A percentile compares a stretch with the other conserved stretches of the same genome.
Evolutionary conservation across 2,888 invertebrate species (phyloP).

Genomic region (Nysson spinosus): DNA sequence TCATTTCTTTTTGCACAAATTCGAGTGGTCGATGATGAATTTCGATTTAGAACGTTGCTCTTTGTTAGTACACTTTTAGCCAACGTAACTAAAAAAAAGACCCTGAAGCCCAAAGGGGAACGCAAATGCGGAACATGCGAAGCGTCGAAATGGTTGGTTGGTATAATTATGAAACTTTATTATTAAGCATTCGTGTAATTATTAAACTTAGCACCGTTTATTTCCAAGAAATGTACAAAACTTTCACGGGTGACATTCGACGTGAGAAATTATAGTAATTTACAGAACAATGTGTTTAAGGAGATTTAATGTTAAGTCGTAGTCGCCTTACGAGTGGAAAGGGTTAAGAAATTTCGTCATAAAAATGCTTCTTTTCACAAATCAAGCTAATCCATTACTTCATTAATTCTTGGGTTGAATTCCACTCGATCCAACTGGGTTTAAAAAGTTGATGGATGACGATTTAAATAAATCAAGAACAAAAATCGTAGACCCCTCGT

Average conservation of each 20-base stretch:
- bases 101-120: conserved; percentile 22
- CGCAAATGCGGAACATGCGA: conserved; percentile 25
- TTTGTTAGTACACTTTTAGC: conserved; percentile 20
- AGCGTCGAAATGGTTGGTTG: neutral
- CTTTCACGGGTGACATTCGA: neutral
- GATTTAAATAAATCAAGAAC: conserved; percentile 49
- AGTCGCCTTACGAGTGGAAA: too few species aligned
- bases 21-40: too few species aligned
- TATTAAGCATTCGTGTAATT: neutral
- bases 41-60: neutral
- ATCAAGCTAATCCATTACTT: too few species aligned
- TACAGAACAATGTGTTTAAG: too few species aligned
- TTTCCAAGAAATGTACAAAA: neutral
- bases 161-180: too few species aligned
- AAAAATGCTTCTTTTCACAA: too few species aligned
- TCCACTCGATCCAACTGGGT: neutral
- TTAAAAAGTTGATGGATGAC: neutral
- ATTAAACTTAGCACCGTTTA: neutral
- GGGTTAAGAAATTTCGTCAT: too few species aligned
- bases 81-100: neutral
- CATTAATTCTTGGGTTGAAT: neutral
- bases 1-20: too few species aligned
- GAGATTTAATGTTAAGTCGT: too few species aligned
- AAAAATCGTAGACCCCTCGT: conserved; percentile 34
- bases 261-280: too few species aligned